phyloP scores from a whole-genome alignment of 1,140 invertebrate genomes.

The Goniozus legneri region DNA sequence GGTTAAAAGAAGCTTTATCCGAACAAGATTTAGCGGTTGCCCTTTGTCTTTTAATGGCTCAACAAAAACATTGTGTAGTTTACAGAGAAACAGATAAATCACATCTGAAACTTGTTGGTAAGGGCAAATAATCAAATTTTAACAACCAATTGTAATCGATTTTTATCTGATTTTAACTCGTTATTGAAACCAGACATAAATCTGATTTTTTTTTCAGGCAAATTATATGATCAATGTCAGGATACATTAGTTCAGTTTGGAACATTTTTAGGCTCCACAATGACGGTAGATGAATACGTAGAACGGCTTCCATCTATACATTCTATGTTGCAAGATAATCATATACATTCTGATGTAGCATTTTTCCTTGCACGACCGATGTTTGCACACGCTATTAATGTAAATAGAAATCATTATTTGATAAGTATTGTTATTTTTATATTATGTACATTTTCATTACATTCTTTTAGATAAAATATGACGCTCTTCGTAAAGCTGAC shows the following conservation, averaged over 20 bases:
- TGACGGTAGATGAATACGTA: slow-evolving; percentile 93
- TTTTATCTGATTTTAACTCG: neutral
- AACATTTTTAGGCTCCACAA: slow-evolving; percentile 87
- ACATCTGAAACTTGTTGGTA: slow-evolving; percentile 87
- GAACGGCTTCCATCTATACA: slow-evolving; percentile 85
- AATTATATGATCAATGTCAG: slow-evolving; percentile 87
- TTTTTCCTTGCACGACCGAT: slow-evolving; percentile 94
- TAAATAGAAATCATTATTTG: slow-evolving; percentile 50
- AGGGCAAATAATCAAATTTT: slow-evolving; percentile 52
- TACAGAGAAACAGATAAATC: slow-evolving; percentile 82
- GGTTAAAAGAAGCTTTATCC: slow-evolving; percentile 93
- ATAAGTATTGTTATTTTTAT: slow-evolving; percentile 3
- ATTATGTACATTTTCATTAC: slow-evolving; percentile 7
- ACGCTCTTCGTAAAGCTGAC: slow-evolving; percentile 66
- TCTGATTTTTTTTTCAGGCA: slow-evolving; percentile 37
- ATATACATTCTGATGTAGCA: slow-evolving; percentile 92
- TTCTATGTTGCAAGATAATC: slow-evolving; percentile 86
- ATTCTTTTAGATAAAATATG: slow-evolving; percentile 64
- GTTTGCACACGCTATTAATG: slow-evolving; percentile 84
- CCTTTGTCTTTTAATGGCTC: slow-evolving; percentile 91
- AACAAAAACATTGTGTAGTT: slow-evolving; percentile 92
- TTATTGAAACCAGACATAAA: slow-evolving; percentile 34
- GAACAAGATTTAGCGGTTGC: slow-evolving; percentile 90
- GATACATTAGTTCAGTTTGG: slow-evolving; percentile 98
- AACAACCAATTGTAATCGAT: neutral